Evolutionary conservation across 2,113 vertebrate species (phyloP).

Genomic region (Pseudorasbora parva): DNA sequence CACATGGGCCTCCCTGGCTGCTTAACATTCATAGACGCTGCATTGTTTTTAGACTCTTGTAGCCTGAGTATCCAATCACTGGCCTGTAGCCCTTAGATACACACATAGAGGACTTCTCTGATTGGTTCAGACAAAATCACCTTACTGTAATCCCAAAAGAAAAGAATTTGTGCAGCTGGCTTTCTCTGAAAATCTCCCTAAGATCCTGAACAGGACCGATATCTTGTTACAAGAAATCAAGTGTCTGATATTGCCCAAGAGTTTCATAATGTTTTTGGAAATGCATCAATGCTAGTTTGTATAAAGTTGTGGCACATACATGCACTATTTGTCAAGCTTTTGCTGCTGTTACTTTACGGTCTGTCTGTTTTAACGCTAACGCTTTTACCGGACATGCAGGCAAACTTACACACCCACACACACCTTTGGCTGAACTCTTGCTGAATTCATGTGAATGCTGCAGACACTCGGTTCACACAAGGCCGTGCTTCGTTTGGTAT

Average conservation of each 20-base stretch:
- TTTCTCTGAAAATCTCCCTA: background rate
- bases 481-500: background rate
- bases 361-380: background rate
- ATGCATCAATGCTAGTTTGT: background rate
- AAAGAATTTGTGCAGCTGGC: background rate
- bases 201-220: background rate
- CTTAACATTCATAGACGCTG: background rate
- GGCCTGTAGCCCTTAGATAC: background rate
- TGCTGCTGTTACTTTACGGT: background rate
- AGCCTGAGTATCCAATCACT: background rate
- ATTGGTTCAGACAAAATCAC: background rate
- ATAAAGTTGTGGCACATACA: background rate
- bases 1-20: background rate
- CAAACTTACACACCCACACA: constrained; percentile 17
- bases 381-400: background rate
- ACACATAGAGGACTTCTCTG: background rate
- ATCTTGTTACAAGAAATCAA: background rate
- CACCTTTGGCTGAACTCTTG: constrained; percentile 51
- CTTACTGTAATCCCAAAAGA: background rate
- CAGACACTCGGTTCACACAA: constrained; percentile 45
- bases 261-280: background rate
- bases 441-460: constrained; percentile 47
- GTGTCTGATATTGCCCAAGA: background rate
- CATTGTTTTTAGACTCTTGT: background rate
- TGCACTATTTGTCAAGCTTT: background rate